Evolutionary conservation across 2,113 vertebrate genomes (phyloP), one percentile per base, ranked within the genome.

Genomic region (Desmodus rotundus): DNA sequence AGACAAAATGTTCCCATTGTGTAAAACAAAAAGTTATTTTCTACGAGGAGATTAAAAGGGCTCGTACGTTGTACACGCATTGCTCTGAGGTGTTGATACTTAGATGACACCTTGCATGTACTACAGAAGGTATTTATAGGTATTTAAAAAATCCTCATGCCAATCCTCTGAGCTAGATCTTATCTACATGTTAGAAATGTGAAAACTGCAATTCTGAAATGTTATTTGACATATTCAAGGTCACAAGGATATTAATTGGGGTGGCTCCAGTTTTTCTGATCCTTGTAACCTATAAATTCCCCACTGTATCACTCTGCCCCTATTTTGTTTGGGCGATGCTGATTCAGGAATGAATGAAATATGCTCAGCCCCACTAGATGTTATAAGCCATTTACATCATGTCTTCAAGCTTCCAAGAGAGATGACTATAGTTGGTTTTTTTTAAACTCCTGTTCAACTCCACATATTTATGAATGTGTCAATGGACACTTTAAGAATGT

Each of bases 401-500:
- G 54, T 47, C 67, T 84, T 93, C n/a, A 47, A 87, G 97, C 94
- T 97, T 96, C 72, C 43, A 93, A 97, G 82, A 89, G 24, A 85
- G 93, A 92, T 76, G 41, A 93, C 87, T 41, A 9, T 72, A 94
- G 77, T 56, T 88, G 10, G 26, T 5, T 17, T 76, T 77, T 47
- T 77, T 52, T 7, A 10, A 77, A 31, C 81, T 33, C 19, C 41
- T 36, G 50, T 26, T 97, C 87, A 58, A 92, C 56, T 41, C 95
- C 95, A 52, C 58, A 84, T 96, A 97, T 94, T 78, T 96, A 96
- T 98, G 96, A n/a, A 77, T 96, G 98, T 98, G 19, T 65, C 54
- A 96, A 33, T 98, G 45, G 95, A 96, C 94, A 94, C 90, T 56
- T 96, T 96, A 94, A 93, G 82, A 83, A 83, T 76, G 78, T 68